Percentiles rank a stretch among this genome's conserved stretches.
phyloP scores from a whole-genome alignment of 2,888 invertebrate species.

The Drosophila prostipennis region DNA sequence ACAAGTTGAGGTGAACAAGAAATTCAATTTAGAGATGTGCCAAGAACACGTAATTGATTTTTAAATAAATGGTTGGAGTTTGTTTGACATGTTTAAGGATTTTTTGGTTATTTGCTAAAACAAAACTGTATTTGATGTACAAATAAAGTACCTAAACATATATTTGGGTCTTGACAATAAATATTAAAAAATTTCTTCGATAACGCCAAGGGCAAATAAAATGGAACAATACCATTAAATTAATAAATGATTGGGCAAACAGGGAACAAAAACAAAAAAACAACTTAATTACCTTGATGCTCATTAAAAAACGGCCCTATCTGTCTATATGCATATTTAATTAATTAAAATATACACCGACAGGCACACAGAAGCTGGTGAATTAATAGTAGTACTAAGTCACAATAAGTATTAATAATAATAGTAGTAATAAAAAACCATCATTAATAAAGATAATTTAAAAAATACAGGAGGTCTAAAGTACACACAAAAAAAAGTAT shows the following conservation, averaged over 20 bases:
- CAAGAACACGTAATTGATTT: conserved; percentile 2
- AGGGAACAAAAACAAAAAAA: neutral
- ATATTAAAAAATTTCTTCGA: too few species aligned
- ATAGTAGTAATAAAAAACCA: too few species aligned
- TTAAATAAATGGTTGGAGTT: neutral
- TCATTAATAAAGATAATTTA: too few species aligned
- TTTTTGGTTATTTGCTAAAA: too few species aligned
- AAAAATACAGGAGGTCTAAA: too few species aligned
- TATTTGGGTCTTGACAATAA: too few species aligned
- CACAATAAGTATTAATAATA: neutral
- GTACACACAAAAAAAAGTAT: too few species aligned
- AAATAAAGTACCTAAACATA: too few species aligned
- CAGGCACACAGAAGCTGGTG: neutral
- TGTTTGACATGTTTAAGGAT: too few species aligned
- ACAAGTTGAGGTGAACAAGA: neutral
- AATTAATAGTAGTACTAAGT: neutral
- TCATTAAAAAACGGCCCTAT: conserved; percentile 12
- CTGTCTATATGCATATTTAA: conserved; percentile 34
- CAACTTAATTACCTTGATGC: conserved; percentile 25
- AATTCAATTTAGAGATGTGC: neutral
- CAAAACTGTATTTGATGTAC: too few species aligned
- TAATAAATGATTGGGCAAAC: conserved; percentile 3
- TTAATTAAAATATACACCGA: conserved; percentile 9
- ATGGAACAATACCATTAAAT: neutral
- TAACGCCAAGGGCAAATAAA: conserved; percentile 3